Evolutionary conservation across 2,797 vertebrate species (phyloP).

Genomic region (Spatula versicolor): DNA sequence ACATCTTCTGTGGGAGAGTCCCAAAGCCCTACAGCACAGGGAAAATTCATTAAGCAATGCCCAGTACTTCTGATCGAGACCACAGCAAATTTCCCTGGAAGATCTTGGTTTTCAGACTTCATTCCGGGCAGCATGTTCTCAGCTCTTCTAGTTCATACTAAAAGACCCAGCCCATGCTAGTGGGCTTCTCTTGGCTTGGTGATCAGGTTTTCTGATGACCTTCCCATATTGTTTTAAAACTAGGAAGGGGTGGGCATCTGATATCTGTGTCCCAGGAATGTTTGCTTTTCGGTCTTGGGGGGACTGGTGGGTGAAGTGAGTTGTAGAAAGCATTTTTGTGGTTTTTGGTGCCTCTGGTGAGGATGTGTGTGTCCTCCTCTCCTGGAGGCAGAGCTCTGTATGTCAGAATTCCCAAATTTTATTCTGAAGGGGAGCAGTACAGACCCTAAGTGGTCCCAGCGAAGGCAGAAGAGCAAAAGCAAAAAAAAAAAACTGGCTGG

Average conservation of each 20-base stretch:
- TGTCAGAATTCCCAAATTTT: not conserved
- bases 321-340: not conserved
- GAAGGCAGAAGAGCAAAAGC: not conserved
- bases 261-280: not conserved
- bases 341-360: not conserved
- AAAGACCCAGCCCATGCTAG: not conserved
- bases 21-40: not conserved
- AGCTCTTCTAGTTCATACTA: not conserved
- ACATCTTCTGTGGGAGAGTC: not conserved
- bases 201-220: not conserved
- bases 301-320: not conserved
- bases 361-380: not conserved
- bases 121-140: not conserved
- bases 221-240: not conserved
- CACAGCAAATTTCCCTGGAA: not conserved
- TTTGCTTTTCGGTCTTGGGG: not conserved
- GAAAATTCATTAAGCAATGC: not conserved
- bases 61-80: not conserved
- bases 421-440: not conserved
- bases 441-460: not conserved
- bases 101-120: not conserved
- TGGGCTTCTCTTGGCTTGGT: not conserved
- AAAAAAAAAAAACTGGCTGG: not conserved
- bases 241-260: not conserved
- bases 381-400: not conserved